Percentiles rank a stretch among this genome's conserved stretches.
Evolutionary conservation across 2,888 invertebrate genomes (phyloP).

Genomic region (Diaperis boleti): DNA sequence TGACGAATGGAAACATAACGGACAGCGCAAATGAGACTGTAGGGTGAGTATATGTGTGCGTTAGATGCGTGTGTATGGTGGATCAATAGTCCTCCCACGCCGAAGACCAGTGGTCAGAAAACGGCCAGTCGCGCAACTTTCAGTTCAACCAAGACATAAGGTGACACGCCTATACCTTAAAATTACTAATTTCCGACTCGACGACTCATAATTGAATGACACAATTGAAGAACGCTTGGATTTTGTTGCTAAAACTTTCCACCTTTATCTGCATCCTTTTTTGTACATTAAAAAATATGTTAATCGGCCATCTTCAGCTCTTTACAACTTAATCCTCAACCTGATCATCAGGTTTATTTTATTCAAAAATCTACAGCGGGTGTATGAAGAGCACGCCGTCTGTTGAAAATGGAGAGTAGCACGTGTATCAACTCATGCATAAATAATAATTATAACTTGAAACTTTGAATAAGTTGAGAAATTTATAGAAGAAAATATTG

Average conservation of each 20-base stretch:
- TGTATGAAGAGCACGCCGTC: neutral
- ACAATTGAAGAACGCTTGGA: neutral
- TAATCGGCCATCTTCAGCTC: conserved; percentile 5
- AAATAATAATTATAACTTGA: conserved; percentile 49
- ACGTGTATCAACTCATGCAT: conserved; percentile 55
- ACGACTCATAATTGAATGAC: conserved; percentile 2
- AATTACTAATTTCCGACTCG: conserved; percentile 50
- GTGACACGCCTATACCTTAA: conserved; percentile 64
- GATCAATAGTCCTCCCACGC: conserved; percentile 67
- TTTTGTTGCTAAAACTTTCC: neutral
- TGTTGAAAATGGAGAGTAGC: conserved; percentile 35
- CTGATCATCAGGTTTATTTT: conserved; percentile 3
- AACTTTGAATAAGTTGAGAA: conserved; percentile 25
- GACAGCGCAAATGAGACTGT: conserved; percentile 63
- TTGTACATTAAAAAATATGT: neutral
- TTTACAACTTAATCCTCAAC: neutral
- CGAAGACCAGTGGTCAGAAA: conserved; percentile 67
- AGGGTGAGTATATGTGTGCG: conserved; percentile 57
- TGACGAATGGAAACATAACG: conserved; percentile 66
- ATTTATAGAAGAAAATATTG: conserved; percentile 32
- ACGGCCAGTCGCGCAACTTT: conserved; percentile 64
- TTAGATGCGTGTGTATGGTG: conserved; percentile 62
- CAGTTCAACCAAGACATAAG: conserved; percentile 64
- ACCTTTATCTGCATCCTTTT: neutral
- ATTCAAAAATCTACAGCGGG: neutral